A percentile compares a stretch with the other conserved stretches of the same genome.
Evolutionary conservation across 2,888 invertebrate genomes (phyloP).

Genomic region (Cantharis lateralis): DNA sequence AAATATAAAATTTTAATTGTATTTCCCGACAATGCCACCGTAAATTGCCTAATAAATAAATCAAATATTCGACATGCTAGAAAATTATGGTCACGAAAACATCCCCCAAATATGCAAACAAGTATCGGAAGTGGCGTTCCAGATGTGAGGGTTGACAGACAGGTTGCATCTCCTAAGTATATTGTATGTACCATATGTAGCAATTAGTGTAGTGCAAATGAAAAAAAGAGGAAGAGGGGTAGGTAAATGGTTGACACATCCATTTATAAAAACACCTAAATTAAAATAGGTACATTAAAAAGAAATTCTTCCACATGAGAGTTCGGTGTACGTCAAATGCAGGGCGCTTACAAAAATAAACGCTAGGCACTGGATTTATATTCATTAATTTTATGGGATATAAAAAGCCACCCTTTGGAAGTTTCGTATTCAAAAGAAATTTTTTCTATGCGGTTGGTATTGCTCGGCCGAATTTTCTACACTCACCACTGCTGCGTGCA

Average conservation of each 20-base stretch:
- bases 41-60: neutral
- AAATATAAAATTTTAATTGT: neutral
- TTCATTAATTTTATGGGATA: neutral
- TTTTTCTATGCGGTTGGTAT: neutral
- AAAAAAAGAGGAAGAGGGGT: neutral
- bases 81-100: neutral
- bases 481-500: neutral
- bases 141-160: neutral
- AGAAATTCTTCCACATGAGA: neutral
- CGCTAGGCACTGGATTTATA: neutral
- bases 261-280: neutral
- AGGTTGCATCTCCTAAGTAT: neutral
- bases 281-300: neutral
- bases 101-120: neutral
- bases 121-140: neutral
- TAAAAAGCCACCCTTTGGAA: neutral
- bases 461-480: neutral
- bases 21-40: neutral
- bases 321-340: neutral
- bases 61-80: neutral
- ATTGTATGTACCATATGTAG: neutral
- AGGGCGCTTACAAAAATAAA: neutral
- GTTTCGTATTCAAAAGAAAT: neutral
- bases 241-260: neutral
- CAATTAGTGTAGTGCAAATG: neutral